Evolutionary conservation across 2,113 vertebrate genomes (phyloP).

Genomic region (Cacatua alba): DNA sequence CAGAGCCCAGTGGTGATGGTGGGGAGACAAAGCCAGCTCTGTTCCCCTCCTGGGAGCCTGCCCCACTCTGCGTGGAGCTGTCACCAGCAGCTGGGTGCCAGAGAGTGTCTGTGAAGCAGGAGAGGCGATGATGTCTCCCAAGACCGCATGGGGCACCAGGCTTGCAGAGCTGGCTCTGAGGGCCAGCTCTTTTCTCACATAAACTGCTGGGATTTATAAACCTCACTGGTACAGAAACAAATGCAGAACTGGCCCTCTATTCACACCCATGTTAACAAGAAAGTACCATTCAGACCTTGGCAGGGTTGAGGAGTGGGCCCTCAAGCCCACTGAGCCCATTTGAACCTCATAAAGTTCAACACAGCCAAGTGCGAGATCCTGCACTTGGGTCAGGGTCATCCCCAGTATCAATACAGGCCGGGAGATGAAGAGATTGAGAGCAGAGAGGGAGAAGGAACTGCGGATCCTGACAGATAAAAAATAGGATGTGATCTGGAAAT

Average conservation of each 20-base stretch:
- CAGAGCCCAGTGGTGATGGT: rapidly evolving
- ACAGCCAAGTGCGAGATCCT: neutral
- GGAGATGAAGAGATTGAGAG: neutral
- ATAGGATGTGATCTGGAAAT: neutral
- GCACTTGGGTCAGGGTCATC: rapidly evolving
- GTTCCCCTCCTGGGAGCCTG: neutral
- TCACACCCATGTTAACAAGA: neutral
- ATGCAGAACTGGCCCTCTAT: neutral
- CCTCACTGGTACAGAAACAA: neutral
- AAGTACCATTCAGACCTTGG: neutral
- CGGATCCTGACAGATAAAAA: neutral
- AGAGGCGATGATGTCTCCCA: rapidly evolving
- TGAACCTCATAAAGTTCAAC: neutral
- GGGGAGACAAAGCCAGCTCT: neutral
- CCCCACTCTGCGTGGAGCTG: rapidly evolving
- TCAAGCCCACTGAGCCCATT: no score
- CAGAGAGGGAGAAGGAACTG: neutral
- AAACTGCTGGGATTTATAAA: neutral
- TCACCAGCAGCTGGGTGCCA: neutral
- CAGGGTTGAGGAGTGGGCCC: neutral
- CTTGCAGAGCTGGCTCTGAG: neutral
- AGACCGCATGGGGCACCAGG: rapidly evolving
- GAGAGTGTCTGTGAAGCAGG: neutral
- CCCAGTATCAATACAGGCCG: rapidly evolving
- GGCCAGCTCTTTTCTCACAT: neutral